Conservation (phyloP, 2,797 vertebrate species). For the Arnoldichthys spilopterus region DNA sequence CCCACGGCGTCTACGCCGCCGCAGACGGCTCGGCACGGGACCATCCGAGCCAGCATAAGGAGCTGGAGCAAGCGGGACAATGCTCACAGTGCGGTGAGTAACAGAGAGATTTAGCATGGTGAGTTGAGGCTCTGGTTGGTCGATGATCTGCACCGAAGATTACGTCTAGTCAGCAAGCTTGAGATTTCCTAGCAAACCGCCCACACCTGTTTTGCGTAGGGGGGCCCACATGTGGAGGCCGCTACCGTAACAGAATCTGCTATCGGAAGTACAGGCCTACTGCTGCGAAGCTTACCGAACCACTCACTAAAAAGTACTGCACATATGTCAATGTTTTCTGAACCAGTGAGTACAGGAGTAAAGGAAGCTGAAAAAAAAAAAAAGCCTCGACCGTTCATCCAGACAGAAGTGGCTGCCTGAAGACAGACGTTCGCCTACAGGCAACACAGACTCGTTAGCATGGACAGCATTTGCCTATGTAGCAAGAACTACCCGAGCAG, state of each 20-base stretch:
- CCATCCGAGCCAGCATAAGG: slow-evolving; percentile 18
- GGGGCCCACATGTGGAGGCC: slow-evolving; percentile 36
- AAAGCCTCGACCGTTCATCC: neutral
- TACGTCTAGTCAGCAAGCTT: slow-evolving; percentile 55
- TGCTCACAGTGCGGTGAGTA: slow-evolving; percentile 18
- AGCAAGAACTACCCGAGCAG: slow-evolving; percentile 38
- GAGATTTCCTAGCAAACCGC: slow-evolving; percentile 56
- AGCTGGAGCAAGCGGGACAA: slow-evolving; percentile 28
- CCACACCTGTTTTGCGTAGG: slow-evolving; percentile 53
- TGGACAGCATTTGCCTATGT: slow-evolving; percentile 29
- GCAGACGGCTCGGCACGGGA: slow-evolving; percentile 49
- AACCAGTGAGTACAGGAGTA: slow-evolving; percentile 34
- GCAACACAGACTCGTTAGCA: slow-evolving; percentile 23
- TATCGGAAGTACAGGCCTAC: slow-evolving; percentile 39
- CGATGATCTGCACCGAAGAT: slow-evolving; percentile 60
- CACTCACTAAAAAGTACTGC: slow-evolving; percentile 26
- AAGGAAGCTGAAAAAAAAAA: slow-evolving; percentile 15
- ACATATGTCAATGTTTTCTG: slow-evolving; percentile 23
- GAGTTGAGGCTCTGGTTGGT: slow-evolving; percentile 47
- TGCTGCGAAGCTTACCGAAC: slow-evolving; percentile 44
- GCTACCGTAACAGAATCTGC: slow-evolving; percentile 48
- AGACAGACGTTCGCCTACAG: slow-evolving; percentile 26
- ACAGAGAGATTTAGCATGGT: slow-evolving; percentile 38
- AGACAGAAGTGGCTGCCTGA: slow-evolving; percentile 17
- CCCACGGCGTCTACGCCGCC: slow-evolving; percentile 52